Base-by-base conservation (phyloP, 2,113 vertebrate genomes). In the Tautogolabrus adspersus region DNA sequence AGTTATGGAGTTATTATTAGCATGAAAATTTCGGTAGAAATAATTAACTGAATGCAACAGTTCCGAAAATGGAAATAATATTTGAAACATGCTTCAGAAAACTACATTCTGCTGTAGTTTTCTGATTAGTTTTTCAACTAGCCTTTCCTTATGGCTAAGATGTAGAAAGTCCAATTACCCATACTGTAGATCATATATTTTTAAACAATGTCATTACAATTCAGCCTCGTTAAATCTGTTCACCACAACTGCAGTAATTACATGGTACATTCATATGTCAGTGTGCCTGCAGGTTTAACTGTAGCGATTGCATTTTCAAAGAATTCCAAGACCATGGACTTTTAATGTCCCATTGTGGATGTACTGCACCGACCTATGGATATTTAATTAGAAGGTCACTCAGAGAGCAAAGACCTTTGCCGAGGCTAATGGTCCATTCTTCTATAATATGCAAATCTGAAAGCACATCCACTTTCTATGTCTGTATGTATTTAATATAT, bases 41-140 rank as follows among this genome's bases (percentile, higher is more conserved):
- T 26, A 10, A 72, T 62, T 30, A 46, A 55, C 21, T n/a, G 8
- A 16, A 55, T 21, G 21, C 8, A 62, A 26, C 16, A 3, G 5
- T 77, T 81, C 66, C 58, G 7, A 59, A 59, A 37, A 30, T 21
- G 1, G 42, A 30, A 37, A 26, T 40, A 60, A 49, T 51, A 5
- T 52, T 19, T 34, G 16, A 54, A 63, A 68, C 15, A 44, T 11
- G 44, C n/a, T 60, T 66, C 1, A 47, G 57, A 10, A 56, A 11
- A n/a, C 8, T 37, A 26, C 2, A 9, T 40, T 0, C 26, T n/a
- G 1, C 19, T 34, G 23, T 13, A 34, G 8, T 19, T 52, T 52
- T 52, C 18, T 16, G 47, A 2, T 1, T 18, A 18, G 47, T 16
- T 49, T 49, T 49, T 5, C 44, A 46, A 46, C 44, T 13, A 12